Evolutionary conservation across 2,888 invertebrate genomes (phyloP).

Genomic region (Apocheima hispidaria): DNA sequence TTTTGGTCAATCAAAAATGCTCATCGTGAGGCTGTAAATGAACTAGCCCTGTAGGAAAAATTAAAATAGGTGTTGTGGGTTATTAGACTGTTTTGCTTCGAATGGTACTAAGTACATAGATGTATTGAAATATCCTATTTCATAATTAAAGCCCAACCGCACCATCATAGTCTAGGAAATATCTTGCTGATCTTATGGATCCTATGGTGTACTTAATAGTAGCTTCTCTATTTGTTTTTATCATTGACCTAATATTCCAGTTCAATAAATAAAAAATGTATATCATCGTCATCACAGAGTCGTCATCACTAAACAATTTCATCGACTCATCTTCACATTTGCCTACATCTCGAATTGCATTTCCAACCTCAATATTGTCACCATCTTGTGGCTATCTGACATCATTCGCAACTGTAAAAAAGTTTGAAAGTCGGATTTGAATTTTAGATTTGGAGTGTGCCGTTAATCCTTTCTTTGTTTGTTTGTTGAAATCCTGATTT

Average conservation of each 20-base stretch:
- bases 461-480: conserved; percentile 23
- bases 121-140: not conserved
- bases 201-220: not conserved
- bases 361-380: conserved; percentile 8
- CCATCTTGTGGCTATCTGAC: conserved; percentile 11
- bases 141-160: no score
- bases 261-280: not conserved
- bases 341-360: conserved; percentile 19
- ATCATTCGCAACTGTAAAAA: conserved; percentile 21
- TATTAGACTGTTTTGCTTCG: no score
- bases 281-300: conserved; percentile 1
- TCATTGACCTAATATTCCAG: conserved; percentile 2
- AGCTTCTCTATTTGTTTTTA: not conserved
- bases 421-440: conserved; percentile 14
- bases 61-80: no score
- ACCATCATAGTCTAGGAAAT: not conserved
- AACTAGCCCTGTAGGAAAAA: no score
- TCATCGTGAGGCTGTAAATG: no score
- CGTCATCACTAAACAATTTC: conserved; percentile 14
- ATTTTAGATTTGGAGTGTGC: conserved; percentile 17
- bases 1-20: no score
- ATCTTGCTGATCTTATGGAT: not conserved
- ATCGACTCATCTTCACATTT: conserved; percentile 5
- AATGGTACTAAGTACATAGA: no score
- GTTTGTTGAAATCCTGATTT: conserved; percentile 15